Conservation (phyloP, 2,888 invertebrate genomes). For the Myathropa florea region DNA sequence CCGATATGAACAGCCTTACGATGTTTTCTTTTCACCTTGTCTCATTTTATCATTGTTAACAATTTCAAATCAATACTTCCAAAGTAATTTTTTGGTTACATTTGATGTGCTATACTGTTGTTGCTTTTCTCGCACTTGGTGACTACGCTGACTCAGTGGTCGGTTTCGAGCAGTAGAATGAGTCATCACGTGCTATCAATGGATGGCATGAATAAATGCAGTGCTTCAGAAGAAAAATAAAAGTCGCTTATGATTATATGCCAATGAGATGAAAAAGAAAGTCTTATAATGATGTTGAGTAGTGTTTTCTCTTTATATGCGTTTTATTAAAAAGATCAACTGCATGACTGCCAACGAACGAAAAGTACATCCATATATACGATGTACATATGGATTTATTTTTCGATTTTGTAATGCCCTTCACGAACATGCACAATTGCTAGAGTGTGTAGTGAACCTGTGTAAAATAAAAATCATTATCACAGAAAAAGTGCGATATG, state of each 20-base stretch:
- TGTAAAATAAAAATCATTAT: neutral
- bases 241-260: neutral
- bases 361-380: neutral
- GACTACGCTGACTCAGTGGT: constrained; percentile 15
- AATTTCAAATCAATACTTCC: neutral
- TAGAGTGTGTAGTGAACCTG: neutral
- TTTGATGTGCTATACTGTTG: neutral
- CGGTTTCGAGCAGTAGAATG: constrained; percentile 24
- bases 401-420: neutral
- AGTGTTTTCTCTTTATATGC: neutral
- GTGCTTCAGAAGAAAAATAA: neutral
- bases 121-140: neutral
- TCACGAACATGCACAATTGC: neutral
- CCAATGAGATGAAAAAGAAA: neutral
- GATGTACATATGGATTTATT: too few relatives aligned
- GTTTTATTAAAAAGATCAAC: neutral
- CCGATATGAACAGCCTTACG: neutral
- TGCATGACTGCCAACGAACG: neutral
- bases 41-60: neutral
- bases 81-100: neutral
- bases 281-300: neutral
- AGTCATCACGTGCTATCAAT: constrained; percentile 42
- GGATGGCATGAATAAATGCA: constrained; percentile 17
- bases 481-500: neutral
- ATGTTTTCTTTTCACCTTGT: neutral